Percentiles rank a stretch among this genome's conserved stretches.
phyloP scores from a whole-genome alignment of 2,797 vertebrate genomes.

The Malurus splendens region DNA sequence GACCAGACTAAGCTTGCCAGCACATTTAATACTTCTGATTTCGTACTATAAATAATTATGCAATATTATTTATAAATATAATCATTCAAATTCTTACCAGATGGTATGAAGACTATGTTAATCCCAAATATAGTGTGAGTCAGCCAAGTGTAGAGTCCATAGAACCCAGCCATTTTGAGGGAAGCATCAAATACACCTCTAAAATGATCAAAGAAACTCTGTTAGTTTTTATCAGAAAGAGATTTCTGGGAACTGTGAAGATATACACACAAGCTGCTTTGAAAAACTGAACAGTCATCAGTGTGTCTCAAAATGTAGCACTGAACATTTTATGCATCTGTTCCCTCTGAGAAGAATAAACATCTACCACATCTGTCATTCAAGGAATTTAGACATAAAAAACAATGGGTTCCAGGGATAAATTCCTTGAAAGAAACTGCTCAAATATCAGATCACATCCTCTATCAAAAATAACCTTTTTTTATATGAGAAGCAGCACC shows the following conservation, averaged over 20 bases:
- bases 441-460: neutral
- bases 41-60: neutral
- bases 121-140: conserved; percentile 98
- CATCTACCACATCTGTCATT: neutral
- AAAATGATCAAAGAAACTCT: conserved; percentile 53
- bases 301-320: neutral
- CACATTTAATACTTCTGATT: neutral
- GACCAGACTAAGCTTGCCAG: neutral
- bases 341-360: neutral
- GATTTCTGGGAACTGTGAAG: neutral
- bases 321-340: neutral
- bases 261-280: neutral
- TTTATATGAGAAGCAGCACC: neutral
- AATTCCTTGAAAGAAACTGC: neutral
- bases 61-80: neutral
- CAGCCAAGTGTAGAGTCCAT: conserved; percentile 97
- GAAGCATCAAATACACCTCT: conserved; percentile 99
- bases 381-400: neutral
- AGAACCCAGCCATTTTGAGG: conserved; percentile 98
- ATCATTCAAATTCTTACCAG: conserved; percentile 78
- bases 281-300: neutral
- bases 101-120: conserved; percentile 98
- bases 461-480: neutral
- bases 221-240: neutral
- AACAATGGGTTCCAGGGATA: neutral